Base-by-base conservation (phyloP, 1,140 invertebrate species). In the Drosophila nigrodunni region DNA sequence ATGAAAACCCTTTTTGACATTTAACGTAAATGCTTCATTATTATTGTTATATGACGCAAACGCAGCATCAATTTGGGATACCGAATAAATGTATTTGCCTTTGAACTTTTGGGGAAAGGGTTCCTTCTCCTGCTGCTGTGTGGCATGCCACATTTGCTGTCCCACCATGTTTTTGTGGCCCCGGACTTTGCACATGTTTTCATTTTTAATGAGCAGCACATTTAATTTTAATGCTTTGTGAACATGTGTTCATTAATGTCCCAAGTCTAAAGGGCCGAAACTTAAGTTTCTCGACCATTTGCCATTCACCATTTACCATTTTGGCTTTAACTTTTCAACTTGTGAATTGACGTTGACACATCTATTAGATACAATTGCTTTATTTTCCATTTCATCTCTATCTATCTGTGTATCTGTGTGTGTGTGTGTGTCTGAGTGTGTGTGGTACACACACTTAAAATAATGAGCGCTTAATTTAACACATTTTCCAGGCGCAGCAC, bases 11-110 rank as follows among this genome's bases (percentile, higher is more conserved):
- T 76, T 73, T 72, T 71, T 75, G 78, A 73, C 85, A 89, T 83
- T 89, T 78, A 85, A 81, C 74, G 76, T 90, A 89, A 88, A 88
- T 89, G 86, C 86, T 90, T 88, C 78, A 82, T 88, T 88, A 88
- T 88, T 88, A 85, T 89, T 88, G 75, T 85, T 77, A 80, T 78
- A 80, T 85, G 80, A 80, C 71, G 73, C 80, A 87, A 39, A 57
- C 6, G 13, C 34, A 39, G 50, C 44, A 30, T 37, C n/a, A 54
- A 54, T 15, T 44, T 55, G 55, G 69, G 43, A 18, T 58, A n/a
- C 44, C 15, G 44, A 11, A 37, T 15, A 13, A 54, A 35, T 50
- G 44, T 18, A 30, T 50, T 21, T 37, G 50, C 13, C 11, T 34
- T 41, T 34, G 10, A 21, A 57, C 52, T 58, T 39, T 59, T 21